These are phyloP conservation scores for Ursus arctos DNA, from an alignment of 2,113 vertebrate species.

Conservation along the genomic window DNA sequence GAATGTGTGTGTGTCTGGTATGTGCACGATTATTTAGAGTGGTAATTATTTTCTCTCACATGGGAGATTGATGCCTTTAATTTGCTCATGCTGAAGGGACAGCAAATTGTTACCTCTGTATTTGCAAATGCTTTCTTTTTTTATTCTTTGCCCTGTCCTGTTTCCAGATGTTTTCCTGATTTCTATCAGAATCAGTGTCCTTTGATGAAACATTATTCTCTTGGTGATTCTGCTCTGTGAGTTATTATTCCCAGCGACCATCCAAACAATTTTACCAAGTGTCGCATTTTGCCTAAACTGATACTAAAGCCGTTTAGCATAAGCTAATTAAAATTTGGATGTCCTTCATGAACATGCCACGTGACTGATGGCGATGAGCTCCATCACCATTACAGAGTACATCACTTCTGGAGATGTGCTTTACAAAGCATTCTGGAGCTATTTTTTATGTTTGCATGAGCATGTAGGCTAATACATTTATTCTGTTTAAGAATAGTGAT, in stretches of 20 bases:
- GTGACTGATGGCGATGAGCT: conserved; percentile 58
- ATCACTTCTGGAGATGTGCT: conserved; percentile 64
- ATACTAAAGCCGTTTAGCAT: conserved; percentile 62
- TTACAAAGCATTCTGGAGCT: conserved; percentile 32
- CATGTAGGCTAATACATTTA: neutral
- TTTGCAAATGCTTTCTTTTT: neutral
- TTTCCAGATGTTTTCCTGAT: conserved; percentile 49
- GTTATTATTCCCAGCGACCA: conserved; percentile 53
- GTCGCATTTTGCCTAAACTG: conserved; percentile 56
- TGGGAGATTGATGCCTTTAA: neutral
- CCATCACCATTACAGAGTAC: conserved; percentile 66
- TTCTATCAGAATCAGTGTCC: conserved; percentile 5
- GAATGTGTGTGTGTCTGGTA: neutral
- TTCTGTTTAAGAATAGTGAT: conserved; percentile 23
- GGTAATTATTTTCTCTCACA: conserved; percentile 28
- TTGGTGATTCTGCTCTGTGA: neutral
- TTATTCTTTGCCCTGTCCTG: neutral
- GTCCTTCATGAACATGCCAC: conserved; percentile 63
- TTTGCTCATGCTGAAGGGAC: neutral
- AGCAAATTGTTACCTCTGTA: neutral
- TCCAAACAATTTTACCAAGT: conserved; percentile 62
- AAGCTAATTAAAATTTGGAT: conserved; percentile 73
- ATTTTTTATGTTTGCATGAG: conserved; percentile 61
- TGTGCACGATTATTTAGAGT: neutral
- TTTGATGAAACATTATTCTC: conserved; percentile 12